Evolutionary conservation across 2,888 invertebrate species (phyloP).

Genomic region (Gasteruption jaculator): DNA sequence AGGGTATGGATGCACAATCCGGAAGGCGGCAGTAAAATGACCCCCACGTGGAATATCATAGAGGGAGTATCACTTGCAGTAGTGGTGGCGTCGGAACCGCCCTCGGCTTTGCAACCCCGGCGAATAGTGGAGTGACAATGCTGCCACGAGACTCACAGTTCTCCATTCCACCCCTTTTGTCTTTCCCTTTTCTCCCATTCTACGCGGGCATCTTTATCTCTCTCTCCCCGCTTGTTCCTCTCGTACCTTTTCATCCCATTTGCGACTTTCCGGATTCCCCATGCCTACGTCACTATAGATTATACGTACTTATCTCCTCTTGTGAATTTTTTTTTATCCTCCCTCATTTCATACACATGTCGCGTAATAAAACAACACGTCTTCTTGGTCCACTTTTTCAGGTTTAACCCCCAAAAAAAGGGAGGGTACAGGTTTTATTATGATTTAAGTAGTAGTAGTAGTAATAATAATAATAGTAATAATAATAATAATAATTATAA

Average conservation of each 20-base stretch:
- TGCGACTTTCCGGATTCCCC: conserved; percentile 31
- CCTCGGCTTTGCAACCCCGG: conserved; percentile 31
- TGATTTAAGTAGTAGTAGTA: too few species aligned
- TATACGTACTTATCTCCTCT: background rate
- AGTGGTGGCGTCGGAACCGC: conserved; percentile 31
- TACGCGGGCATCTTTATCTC: conserved; percentile 21
- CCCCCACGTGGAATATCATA: conserved; percentile 26
- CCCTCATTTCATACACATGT: too few species aligned
- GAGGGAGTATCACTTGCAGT: conserved; percentile 22
- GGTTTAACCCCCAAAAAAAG: too few species aligned
- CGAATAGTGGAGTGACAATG: conserved; percentile 36
- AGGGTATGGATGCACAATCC: conserved; percentile 34
- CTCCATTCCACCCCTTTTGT: conserved; percentile 36
- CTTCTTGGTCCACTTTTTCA: too few species aligned
- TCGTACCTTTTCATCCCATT: conserved; percentile 31
- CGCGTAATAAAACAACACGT: too few species aligned
- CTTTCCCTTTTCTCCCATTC: conserved; percentile 28
- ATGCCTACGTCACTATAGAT: conserved; percentile 17
- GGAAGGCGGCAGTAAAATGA: conserved; percentile 41
- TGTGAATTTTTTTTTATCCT: background rate
- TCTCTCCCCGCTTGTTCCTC: conserved; percentile 16
- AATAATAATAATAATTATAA: too few species aligned
- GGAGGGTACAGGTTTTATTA: too few species aligned
- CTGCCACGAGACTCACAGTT: conserved; percentile 35
- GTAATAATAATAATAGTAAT: too few species aligned